Conservation (phyloP, 2,113 vertebrate genomes). For the Coturnix japonica region DNA sequence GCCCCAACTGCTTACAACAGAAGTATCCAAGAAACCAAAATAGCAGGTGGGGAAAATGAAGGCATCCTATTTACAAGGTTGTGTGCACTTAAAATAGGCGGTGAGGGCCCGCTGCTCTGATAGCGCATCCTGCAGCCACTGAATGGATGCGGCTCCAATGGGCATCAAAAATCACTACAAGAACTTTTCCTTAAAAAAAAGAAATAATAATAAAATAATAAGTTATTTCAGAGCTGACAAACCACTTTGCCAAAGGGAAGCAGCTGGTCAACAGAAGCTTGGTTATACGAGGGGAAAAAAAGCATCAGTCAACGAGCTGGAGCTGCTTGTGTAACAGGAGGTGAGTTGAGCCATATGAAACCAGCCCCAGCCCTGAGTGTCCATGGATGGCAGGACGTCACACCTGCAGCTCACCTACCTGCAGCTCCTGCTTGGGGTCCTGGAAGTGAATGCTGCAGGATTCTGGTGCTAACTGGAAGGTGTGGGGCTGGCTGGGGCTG, state of each 20-base stretch:
- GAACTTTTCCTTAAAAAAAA: constrained; percentile 51
- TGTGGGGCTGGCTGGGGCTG: background rate
- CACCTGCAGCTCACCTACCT: background rate
- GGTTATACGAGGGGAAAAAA: constrained; percentile 34
- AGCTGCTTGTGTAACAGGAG: constrained; percentile 33
- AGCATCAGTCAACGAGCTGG: constrained; percentile 31
- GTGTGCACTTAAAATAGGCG: constrained; percentile 15
- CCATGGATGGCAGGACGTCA: background rate
- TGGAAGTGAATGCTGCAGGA: accelerated
- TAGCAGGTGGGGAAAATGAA: background rate
- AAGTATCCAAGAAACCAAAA: background rate
- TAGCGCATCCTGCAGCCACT: accelerated
- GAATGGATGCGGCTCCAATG: background rate
- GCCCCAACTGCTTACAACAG: accelerated
- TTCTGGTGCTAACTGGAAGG: accelerated
- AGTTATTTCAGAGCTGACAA: constrained; percentile 62
- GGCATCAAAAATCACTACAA: background rate
- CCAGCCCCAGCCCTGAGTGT: background rate
- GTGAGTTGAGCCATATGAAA: background rate
- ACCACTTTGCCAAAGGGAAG: constrained; percentile 54
- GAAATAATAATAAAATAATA: background rate
- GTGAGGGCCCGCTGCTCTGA: background rate
- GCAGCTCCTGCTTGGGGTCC: background rate
- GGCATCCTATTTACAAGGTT: constrained; percentile 53
- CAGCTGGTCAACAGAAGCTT: constrained; percentile 65